Evolutionary conservation across 2,888 invertebrate genomes (phyloP).

Genomic region (Pandemis cinnamomeana): DNA sequence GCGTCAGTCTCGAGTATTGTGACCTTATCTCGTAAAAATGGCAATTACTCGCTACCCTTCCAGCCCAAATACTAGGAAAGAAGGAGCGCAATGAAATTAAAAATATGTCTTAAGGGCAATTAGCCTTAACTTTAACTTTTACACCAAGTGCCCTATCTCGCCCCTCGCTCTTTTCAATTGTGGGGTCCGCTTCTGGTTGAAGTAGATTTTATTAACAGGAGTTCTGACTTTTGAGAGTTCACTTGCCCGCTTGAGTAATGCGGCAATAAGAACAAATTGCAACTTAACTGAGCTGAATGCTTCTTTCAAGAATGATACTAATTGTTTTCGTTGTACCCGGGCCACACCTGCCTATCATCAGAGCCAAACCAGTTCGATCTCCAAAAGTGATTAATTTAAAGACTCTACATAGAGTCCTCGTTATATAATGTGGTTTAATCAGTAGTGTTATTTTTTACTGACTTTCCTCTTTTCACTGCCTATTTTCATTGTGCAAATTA

Average conservation of each 20-base stretch:
- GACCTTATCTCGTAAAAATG: slow-evolving; percentile 83
- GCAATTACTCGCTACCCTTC: slow-evolving; percentile 80
- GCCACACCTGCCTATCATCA: background rate
- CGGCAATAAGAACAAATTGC: slow-evolving; percentile 34
- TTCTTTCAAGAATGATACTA: background rate
- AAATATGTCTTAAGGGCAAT: slow-evolving; percentile 86
- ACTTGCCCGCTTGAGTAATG: slow-evolving; percentile 52
- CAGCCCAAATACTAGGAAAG: slow-evolving; percentile 78
- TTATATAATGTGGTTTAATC: no score
- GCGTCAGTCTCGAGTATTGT: slow-evolving; percentile 79
- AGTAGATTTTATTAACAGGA: slow-evolving; percentile 82
- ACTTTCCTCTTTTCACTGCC: no score
- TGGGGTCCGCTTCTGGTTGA: slow-evolving; percentile 74
- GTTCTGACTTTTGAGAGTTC: slow-evolving; percentile 73
- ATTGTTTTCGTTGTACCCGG: background rate
- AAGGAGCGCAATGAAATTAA: slow-evolving; percentile 85
- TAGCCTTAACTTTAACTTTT: slow-evolving; percentile 85
- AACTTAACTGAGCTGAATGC: slow-evolving; percentile 38
- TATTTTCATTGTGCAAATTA: no score
- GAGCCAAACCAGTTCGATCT: background rate
- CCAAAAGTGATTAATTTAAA: background rate
- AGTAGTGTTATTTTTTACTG: no score
- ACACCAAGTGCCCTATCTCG: slow-evolving; percentile 83
- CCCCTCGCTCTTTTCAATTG: slow-evolving; percentile 82
- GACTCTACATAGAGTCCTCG: background rate